Evolutionary conservation across 2,797 vertebrate genomes (phyloP).

Genomic region (Macrochelys suwanniensis): DNA sequence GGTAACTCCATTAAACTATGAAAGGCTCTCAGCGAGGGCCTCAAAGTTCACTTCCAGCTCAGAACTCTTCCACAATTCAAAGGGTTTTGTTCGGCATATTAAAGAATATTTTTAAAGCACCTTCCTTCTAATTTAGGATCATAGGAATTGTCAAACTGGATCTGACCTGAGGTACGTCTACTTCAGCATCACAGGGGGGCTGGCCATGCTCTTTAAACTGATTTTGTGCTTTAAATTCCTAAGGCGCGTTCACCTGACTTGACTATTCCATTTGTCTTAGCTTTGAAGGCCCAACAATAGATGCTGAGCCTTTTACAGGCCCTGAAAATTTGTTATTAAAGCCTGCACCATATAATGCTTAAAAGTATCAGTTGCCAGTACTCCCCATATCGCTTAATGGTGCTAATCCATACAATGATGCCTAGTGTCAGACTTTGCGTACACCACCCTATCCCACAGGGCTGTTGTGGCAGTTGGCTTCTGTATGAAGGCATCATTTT

Average conservation of each 20-base stretch:
- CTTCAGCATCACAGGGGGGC: background rate
- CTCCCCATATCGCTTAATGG: background rate
- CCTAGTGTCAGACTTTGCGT: rapidly evolving
- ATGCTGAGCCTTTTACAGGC: background rate
- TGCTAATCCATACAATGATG: background rate
- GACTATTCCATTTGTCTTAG: background rate
- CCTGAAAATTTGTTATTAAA: rapidly evolving
- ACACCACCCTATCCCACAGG: background rate
- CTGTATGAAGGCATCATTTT: rapidly evolving
- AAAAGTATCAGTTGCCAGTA: background rate
- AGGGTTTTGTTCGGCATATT: background rate
- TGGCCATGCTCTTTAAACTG: background rate
- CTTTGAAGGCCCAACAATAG: background rate
- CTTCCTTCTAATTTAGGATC: background rate
- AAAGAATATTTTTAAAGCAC: background rate
- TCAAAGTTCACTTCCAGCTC: background rate
- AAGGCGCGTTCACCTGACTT: background rate
- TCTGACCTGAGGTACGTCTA: background rate
- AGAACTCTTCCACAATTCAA: background rate
- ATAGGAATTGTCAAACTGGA: background rate
- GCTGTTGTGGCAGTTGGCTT: background rate
- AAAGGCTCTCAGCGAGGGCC: background rate
- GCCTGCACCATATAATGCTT: rapidly evolving
- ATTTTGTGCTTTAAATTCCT: background rate
- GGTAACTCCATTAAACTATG: background rate